A percentile compares a stretch with the other conserved stretches of the same genome.
These are phyloP conservation scores for Malthinus seriepunctatus DNA, from an alignment of 2,888 invertebrate genomes.

Conservation along the genomic window DNA sequence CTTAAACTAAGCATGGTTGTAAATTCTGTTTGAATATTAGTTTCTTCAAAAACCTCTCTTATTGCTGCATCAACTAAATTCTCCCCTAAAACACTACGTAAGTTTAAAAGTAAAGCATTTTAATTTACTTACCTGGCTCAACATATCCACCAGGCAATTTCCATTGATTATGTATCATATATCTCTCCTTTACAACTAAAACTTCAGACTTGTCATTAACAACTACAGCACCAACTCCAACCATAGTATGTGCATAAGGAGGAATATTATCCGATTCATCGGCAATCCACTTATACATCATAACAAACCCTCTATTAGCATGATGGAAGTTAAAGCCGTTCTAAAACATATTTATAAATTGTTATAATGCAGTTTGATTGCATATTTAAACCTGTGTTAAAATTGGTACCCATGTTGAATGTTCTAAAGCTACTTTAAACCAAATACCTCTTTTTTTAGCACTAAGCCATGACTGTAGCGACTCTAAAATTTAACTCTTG, in stretches of 20 bases:
- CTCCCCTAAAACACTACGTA: slow-evolving; percentile 74
- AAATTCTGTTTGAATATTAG: slow-evolving; percentile 78
- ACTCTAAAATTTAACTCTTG: slow-evolving; percentile 58
- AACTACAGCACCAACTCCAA: slow-evolving; percentile 87
- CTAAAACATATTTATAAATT: slow-evolving; percentile 50
- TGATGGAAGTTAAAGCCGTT: slow-evolving; percentile 88
- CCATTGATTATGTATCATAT: slow-evolving; percentile 66
- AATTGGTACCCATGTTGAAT: slow-evolving; percentile 76
- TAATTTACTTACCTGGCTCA: slow-evolving; percentile 68
- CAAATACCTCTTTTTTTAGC: slow-evolving; percentile 73
- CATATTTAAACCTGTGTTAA: slow-evolving; percentile 73
- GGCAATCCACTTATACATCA: slow-evolving; percentile 83
- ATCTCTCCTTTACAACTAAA: slow-evolving; percentile 79
- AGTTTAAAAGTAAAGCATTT: neutral
- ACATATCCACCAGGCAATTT: slow-evolving; percentile 93
- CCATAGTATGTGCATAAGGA: slow-evolving; percentile 76
- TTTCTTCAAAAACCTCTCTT: slow-evolving; percentile 90
- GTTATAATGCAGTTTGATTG: neutral
- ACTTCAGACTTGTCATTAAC: slow-evolving; percentile 77
- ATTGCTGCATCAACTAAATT: slow-evolving; percentile 79
- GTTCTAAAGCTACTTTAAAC: slow-evolving; percentile 74
- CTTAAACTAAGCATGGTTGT: slow-evolving; percentile 75
- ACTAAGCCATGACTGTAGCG: slow-evolving; percentile 68
- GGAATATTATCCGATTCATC: slow-evolving; percentile 67
- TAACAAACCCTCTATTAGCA: slow-evolving; percentile 76